Base-by-base conservation (phyloP, 2,797 vertebrate species). In the Nothura maculosa region DNA sequence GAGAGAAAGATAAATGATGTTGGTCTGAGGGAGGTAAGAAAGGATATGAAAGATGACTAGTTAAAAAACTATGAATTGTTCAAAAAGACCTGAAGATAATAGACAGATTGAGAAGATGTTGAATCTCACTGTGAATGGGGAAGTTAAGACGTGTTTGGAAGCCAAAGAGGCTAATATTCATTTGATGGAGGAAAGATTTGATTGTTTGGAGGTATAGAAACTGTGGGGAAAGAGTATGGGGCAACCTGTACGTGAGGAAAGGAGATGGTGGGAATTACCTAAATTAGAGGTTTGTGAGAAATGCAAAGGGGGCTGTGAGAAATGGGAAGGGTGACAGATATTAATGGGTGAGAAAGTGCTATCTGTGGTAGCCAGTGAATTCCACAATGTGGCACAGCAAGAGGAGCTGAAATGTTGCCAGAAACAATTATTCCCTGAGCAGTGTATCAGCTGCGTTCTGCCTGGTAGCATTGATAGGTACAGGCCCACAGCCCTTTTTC, bases 1-100 rank as follows among this genome's bases (percentile, higher is more conserved):
- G 58, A 83, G 30, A 85, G 38, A 84, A 83, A 87, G n/a, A 15
- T 47, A 87, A 67, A 78, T 85, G 70, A 60, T 79, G 47, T 24
- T 67, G 50, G 20, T 87, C 63, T 84, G 67, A 81, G 48, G 68
- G 58, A 91, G 87, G 73, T 60, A 90, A 90, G 42, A 68, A 90
- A 61, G 27, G 11, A 32, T 55, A 75, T 64, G 80, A 73, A 90
- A 92, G 67, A 45, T 76, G 58, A 80, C 79, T 38, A 89, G 27
- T 19, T 40, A 60, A 27, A 69, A 38, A 57, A 34, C 28, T 77
- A 45, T 21, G 45, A 84, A 40, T 38, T 36, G 55, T 81, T 85
- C 79, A 75, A 50, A 89, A 64, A 92, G 34, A 58, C 67, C 34
- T 52, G 47, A 88, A 93, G 77, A 79, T 62, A 89, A 73, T 1